Evolutionary conservation across 2,888 invertebrate species (phyloP).

Genomic region (Brachylomia viminalis): DNA sequence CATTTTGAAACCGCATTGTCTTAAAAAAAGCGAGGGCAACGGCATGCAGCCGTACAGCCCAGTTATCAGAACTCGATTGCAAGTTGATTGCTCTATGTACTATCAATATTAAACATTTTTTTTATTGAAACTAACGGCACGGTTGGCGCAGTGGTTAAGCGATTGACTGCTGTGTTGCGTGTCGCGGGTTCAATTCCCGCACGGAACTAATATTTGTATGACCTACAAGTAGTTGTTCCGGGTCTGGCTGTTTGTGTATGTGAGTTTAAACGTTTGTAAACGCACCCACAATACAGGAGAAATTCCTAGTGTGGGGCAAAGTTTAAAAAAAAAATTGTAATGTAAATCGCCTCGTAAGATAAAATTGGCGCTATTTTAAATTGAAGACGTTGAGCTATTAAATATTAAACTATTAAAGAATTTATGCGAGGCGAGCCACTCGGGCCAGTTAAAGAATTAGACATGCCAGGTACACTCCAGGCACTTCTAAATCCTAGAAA

Average conservation of each 20-base stretch:
- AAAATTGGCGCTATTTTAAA: conserved; percentile 5
- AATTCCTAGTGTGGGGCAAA: too few species aligned
- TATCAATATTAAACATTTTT: too few species aligned
- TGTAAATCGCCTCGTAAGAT: conserved; percentile 27
- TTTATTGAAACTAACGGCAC: too few species aligned
- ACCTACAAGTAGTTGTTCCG: too few species aligned
- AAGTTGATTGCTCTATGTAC: conserved; percentile 43
- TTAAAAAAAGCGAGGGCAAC: conserved; percentile 56
- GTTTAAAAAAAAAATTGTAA: too few species aligned
- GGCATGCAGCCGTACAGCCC: conserved; percentile 51
- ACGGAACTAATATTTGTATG: too few species aligned
- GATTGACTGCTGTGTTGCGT: too few species aligned
- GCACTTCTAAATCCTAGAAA: background rate
- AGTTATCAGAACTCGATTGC: conserved; percentile 60
- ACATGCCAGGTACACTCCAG: background rate
- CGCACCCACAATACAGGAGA: too few species aligned
- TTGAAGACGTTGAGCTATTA: conserved; percentile 2
- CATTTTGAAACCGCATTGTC: conserved; percentile 58
- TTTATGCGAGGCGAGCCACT: background rate
- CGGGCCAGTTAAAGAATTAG: background rate
- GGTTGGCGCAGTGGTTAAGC: too few species aligned
- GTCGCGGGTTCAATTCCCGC: too few species aligned
- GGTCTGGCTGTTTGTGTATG: too few species aligned
- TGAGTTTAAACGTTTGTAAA: too few species aligned
- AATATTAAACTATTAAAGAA: background rate